A percentile compares a stretch with the other conserved stretches of the same genome.
Evolutionary conservation across 2,888 invertebrate genomes (phyloP).

Genomic region (Chrysolina oricalcia): DNA sequence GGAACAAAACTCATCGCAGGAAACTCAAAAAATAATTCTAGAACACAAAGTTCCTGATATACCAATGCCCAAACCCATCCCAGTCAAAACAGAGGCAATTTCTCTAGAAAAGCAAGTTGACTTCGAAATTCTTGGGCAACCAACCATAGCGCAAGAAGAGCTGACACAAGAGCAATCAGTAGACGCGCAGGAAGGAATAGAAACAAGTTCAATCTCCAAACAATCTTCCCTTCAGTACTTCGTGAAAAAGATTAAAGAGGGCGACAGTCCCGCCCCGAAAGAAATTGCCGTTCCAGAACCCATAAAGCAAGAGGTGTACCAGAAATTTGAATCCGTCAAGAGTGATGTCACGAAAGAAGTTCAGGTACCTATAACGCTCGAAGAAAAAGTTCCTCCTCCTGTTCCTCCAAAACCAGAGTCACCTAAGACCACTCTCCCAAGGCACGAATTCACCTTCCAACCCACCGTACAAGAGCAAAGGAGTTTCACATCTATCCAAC

Average conservation of each 20-base stretch:
- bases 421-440: constrained; percentile 4
- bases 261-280: constrained; percentile 66
- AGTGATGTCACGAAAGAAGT: constrained; percentile 56
- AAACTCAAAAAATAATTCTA: constrained; percentile 67
- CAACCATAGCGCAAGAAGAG: constrained; percentile 47
- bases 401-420: constrained; percentile 58
- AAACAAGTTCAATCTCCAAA: constrained; percentile 77
- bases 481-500: constrained; percentile 50
- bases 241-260: constrained; percentile 77
- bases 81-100: constrained; percentile 50
- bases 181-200: constrained; percentile 69
- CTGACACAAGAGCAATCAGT: constrained; percentile 58
- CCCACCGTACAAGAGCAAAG: constrained; percentile 56
- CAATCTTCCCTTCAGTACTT: constrained; percentile 80
- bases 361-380: constrained; percentile 61
- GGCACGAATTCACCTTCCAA: constrained; percentile 43
- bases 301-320: constrained; percentile 69
- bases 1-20: constrained; percentile 67
- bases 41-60: constrained; percentile 67
- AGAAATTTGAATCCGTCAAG: constrained; percentile 68
- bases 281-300: constrained; percentile 67
- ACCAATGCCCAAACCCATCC: constrained; percentile 62
- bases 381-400: constrained; percentile 62
- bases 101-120: constrained; percentile 60
- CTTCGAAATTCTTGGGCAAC: constrained; percentile 58